phyloP scores from a whole-genome alignment of 2,888 invertebrate genomes.

The Coelogynopora nodosa region DNA sequence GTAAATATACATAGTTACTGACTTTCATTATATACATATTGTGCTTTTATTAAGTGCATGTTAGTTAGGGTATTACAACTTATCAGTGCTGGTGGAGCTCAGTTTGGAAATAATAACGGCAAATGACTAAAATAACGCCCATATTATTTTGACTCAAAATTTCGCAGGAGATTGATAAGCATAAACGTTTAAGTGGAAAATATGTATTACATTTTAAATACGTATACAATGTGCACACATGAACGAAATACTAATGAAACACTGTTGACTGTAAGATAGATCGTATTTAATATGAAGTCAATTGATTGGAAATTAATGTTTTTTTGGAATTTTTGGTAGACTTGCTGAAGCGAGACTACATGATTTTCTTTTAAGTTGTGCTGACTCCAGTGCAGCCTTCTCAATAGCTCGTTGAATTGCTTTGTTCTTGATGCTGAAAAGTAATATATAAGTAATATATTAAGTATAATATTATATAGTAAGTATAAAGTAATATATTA shows the following conservation, averaged over 20 bases:
- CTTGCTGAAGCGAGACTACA: neutral
- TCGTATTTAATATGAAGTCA: neutral
- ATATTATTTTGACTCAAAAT: neutral
- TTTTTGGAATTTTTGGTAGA: neutral
- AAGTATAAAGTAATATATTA: neutral
- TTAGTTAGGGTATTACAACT: too few species aligned
- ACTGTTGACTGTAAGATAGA: neutral
- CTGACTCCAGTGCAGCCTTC: neutral
- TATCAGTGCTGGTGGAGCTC: neutral
- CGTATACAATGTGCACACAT: neutral
- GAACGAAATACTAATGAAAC: neutral
- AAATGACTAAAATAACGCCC: neutral
- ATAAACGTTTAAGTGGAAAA: neutral
- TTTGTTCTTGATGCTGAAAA: neutral
- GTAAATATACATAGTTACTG: too few species aligned
- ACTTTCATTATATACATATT: too few species aligned
- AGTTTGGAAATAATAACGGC: neutral
- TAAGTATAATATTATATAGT: neutral
- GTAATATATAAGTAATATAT: neutral
- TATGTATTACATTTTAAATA: neutral
- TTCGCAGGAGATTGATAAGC: neutral
- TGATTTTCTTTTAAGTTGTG: neutral
- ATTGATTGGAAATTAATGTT: neutral
- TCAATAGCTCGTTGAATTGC: neutral
- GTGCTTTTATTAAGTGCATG: too few species aligned